phyloP scores from a whole-genome alignment of 2,113 vertebrate species.

The Anarhynchus alexandrinus region DNA sequence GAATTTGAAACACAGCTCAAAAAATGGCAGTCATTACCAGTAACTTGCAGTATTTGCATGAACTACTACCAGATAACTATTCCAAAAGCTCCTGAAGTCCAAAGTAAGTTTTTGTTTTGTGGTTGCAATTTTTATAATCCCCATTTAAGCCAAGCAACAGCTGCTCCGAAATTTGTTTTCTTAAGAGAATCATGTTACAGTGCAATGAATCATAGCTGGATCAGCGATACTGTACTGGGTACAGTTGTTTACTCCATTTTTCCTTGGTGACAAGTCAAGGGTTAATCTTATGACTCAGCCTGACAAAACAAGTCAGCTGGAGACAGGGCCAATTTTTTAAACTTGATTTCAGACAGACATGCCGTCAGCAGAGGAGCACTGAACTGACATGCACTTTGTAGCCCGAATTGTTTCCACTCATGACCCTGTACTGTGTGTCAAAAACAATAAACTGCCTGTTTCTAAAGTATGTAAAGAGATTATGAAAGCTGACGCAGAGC shows the following conservation, averaged over 20 bases:
- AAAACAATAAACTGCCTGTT: conserved; percentile 65
- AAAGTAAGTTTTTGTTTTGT: conserved; percentile 18
- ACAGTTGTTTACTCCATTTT: conserved; percentile 73
- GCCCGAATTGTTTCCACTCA: conserved; percentile 68
- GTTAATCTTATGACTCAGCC: conserved; percentile 78
- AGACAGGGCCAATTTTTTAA: conserved; percentile 74
- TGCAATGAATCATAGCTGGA: conserved; percentile 64
- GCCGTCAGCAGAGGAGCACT: conserved; percentile 67
- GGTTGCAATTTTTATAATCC: conserved; percentile 42
- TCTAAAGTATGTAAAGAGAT: conserved; percentile 63
- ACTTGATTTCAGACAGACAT: conserved; percentile 75
- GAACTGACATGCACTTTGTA: conserved; percentile 68
- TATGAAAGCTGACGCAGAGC: conserved; percentile 51
- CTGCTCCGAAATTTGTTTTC: conserved; percentile 69
- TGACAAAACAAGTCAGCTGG: conserved; percentile 80
- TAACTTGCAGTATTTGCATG: not conserved
- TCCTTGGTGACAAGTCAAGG: conserved; percentile 73
- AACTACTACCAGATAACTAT: not conserved
- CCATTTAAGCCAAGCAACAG: conserved; percentile 71
- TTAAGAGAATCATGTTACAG: conserved; percentile 71
- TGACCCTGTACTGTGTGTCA: conserved; percentile 57
- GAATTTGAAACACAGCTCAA: not conserved
- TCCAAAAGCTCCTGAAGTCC: not conserved
- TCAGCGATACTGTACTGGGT: conserved; percentile 51
- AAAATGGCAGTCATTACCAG: not conserved